Conservation (phyloP, 2,888 invertebrate species). For the Torymus tubicola region DNA sequence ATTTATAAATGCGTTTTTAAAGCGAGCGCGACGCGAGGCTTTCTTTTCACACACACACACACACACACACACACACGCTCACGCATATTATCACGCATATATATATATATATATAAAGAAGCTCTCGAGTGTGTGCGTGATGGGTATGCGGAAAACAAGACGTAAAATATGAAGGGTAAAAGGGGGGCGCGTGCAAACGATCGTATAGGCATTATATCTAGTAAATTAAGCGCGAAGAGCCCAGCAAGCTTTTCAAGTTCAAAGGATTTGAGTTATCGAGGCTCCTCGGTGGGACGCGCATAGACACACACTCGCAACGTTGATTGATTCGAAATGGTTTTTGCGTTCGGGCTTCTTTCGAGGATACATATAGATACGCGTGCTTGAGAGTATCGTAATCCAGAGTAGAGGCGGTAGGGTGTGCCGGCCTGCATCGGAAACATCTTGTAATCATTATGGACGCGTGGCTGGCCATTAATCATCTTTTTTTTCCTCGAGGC, state of each 20-base stretch:
- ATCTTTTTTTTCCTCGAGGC: slow-evolving; percentile 7
- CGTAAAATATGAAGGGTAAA: no score
- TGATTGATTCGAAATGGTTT: slow-evolving; percentile 48
- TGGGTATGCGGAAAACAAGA: no score
- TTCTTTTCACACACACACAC: no score
- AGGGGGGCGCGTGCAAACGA: not conserved
- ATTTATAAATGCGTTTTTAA: not conserved
- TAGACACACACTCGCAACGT: not conserved
- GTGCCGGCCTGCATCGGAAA: slow-evolving; percentile 32
- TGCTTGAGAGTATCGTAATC: slow-evolving; percentile 8
- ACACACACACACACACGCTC: no score
- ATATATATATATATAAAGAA: no score
- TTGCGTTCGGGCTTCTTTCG: not conserved
- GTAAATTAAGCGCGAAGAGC: slow-evolving; percentile 33
- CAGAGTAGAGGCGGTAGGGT: not conserved
- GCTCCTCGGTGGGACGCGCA: not conserved
- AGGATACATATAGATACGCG: slow-evolving; percentile 24
- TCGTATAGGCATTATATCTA: not conserved
- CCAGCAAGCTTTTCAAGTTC: slow-evolving; percentile 11
- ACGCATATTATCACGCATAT: no score
- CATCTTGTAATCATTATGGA: slow-evolving; percentile 34
- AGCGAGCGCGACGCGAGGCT: not conserved
- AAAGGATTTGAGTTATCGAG: slow-evolving; percentile 16
- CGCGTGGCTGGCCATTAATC: slow-evolving; percentile 33
- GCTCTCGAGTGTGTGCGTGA: no score